Percentiles rank a stretch among this genome's conserved stretches.
These are phyloP conservation scores for Lethrus apterus DNA, from an alignment of 1,140 invertebrate species.

Conservation along the genomic window DNA sequence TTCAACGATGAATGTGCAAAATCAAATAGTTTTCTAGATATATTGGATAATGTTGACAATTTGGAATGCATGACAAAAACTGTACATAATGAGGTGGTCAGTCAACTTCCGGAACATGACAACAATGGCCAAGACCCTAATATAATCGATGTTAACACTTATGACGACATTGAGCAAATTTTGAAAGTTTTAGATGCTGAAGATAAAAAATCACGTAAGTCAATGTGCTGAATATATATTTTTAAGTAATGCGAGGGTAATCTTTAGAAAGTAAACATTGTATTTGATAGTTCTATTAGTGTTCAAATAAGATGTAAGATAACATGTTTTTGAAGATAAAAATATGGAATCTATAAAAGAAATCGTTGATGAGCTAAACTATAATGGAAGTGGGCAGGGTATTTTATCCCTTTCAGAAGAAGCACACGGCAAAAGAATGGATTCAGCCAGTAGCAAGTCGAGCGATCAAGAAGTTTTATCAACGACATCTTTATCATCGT, in stretches of 20 bases:
- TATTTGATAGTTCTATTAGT: neutral
- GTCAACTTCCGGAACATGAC: slow-evolving; percentile 12
- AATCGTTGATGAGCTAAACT: slow-evolving; percentile 19
- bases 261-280: neutral
- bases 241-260: neutral
- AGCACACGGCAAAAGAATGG: neutral
- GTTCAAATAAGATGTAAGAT: neutral
- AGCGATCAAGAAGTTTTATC: slow-evolving; percentile 5
- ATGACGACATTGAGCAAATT: slow-evolving; percentile 35
- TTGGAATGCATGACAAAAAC: slow-evolving; percentile 8
- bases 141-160: slow-evolving; percentile 16
- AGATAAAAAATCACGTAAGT: slow-evolving; percentile 36
- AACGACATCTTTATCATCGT: slow-evolving; percentile 2
- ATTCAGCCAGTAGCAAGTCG: slow-evolving; percentile 4
- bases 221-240: neutral
- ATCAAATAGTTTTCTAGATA: slow-evolving; percentile 24
- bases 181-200: slow-evolving; percentile 34
- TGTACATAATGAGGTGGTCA: slow-evolving; percentile 3
- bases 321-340: slow-evolving; percentile 15
- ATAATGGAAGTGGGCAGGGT: no score
- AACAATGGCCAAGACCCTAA: slow-evolving; percentile 7
- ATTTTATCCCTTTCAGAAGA: no score
- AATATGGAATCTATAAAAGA: slow-evolving; percentile 26
- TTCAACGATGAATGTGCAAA: neutral
- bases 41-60: slow-evolving; percentile 29